phyloP scores from a whole-genome alignment of 2,888 invertebrate species.

The Cephus pulcher region DNA sequence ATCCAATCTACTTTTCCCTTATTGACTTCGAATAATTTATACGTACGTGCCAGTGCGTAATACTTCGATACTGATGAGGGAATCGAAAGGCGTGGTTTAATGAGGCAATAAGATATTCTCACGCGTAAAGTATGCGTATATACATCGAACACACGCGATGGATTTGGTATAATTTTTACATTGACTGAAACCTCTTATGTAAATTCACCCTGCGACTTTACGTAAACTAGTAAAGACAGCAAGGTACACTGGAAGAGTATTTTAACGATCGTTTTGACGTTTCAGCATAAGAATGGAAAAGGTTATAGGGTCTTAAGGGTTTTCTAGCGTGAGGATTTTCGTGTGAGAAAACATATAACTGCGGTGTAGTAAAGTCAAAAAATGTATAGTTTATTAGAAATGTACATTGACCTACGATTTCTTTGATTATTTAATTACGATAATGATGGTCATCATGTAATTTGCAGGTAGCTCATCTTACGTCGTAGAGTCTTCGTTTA shows the following conservation, averaged over 20 bases:
- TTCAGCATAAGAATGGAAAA: background rate
- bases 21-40: background rate
- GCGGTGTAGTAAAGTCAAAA: background rate
- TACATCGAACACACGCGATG: background rate
- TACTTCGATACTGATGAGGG: background rate
- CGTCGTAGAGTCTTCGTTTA: background rate
- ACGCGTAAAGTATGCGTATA: background rate
- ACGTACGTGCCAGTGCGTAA: background rate
- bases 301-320: background rate
- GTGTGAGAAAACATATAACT: background rate
- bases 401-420: background rate
- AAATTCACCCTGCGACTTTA: background rate
- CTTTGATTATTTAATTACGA: background rate
- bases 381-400: background rate
- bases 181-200: background rate
- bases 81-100: background rate
- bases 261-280: background rate
- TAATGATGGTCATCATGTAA: background rate
- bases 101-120: background rate
- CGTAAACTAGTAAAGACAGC: background rate
- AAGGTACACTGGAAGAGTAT: background rate
- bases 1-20: background rate
- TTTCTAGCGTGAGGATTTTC: background rate
- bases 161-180: background rate
- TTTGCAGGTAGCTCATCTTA: background rate